Base-by-base conservation (phyloP, 92 coral and sea anemone genomes). In the Porites evermanni region DNA sequence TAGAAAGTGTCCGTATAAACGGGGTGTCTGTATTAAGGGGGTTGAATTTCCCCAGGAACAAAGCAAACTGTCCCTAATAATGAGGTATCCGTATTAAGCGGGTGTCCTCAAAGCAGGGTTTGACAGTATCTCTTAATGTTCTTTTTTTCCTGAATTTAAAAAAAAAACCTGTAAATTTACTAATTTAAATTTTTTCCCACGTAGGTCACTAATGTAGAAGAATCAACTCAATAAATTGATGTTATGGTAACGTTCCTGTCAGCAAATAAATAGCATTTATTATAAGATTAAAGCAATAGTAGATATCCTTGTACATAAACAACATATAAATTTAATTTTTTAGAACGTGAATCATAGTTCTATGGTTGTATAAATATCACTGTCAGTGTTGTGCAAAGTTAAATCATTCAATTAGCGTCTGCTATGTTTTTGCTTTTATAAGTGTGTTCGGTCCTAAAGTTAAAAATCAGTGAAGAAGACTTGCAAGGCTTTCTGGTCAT, bases 231-330 rank as follows among this genome's bases (percentile, higher is more conserved):
- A 81, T 56, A 26, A 19, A 54, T 8, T 52, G 38, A 24, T 52
- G 63, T n/a, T 52, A 18, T 74, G 26, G 58, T 63, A 52, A 58
- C 53, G n/a, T 52, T 79, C 84, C 17, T 26, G 53, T 29, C 52
- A 16, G 70, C 73, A 66, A 64, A 67, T 67, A 51, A 79, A 51
- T 79, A 67, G 26, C 74, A 67, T 61, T 38, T 79, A 79, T 79
- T 66, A 79, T 19, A 14, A 70, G 38, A 54, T 16, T 21, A 21
- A 69, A 58, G 53, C 29, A 52, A 50, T 19, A 67, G 47, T 54
- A 70, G 78, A 70, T 56, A 81, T 26, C 86, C 53, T 56, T 81
- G 86, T 81, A 81, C 44, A 81, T 81, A 81, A n/a, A 81, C 60
- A 16, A 70, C 58, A 70, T 56, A 80, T 29, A 59, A 60, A 70